phyloP scores from a whole-genome alignment of 2,888 invertebrate species.

The Pyrrhosoma nymphula region DNA sequence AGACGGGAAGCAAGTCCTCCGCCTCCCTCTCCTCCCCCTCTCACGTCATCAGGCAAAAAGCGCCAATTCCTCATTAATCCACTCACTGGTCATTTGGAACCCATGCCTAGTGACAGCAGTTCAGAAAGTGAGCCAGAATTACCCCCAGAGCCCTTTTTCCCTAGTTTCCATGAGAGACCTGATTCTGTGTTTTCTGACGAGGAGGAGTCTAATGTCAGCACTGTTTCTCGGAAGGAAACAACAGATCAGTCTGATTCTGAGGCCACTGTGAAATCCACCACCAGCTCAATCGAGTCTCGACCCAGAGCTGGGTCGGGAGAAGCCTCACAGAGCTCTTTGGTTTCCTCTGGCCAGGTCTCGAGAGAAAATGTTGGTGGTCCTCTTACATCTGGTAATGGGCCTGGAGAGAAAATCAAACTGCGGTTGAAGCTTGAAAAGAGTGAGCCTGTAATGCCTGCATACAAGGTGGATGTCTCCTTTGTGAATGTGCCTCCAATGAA shows the following conservation, averaged over 20 bases:
- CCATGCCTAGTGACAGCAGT: constrained; percentile 85
- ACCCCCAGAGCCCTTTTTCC: constrained; percentile 78
- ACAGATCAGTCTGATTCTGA: constrained; percentile 82
- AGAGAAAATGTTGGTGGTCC: constrained; percentile 77
- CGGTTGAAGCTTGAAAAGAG: constrained; percentile 90
- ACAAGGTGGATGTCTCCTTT: constrained; percentile 90
- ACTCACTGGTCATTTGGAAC: constrained; percentile 90
- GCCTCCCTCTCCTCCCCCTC: constrained; percentile 72
- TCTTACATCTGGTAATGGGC: constrained; percentile 73
- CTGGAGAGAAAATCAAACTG: constrained; percentile 89
- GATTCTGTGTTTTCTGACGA: constrained; percentile 82
- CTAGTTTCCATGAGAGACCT: constrained; percentile 78
- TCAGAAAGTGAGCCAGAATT: constrained; percentile 81
- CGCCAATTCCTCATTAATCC: constrained; percentile 94
- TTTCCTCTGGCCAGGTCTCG: constrained; percentile 69
- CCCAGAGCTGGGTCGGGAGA: constrained; percentile 59
- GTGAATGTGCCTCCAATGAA: constrained; percentile 79
- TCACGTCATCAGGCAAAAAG: constrained; percentile 80
- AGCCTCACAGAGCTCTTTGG: constrained; percentile 45
- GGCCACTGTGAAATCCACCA: constrained; percentile 80
- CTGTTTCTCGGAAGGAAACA: constrained; percentile 73
- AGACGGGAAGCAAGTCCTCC: constrained; percentile 67
- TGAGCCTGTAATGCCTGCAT: constrained; percentile 87
- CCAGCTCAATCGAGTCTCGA: constrained; percentile 76
- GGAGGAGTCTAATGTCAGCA: constrained; percentile 78